Evolutionary conservation across 2,797 vertebrate species (phyloP).

Genomic region (Naso thynnoides): DNA sequence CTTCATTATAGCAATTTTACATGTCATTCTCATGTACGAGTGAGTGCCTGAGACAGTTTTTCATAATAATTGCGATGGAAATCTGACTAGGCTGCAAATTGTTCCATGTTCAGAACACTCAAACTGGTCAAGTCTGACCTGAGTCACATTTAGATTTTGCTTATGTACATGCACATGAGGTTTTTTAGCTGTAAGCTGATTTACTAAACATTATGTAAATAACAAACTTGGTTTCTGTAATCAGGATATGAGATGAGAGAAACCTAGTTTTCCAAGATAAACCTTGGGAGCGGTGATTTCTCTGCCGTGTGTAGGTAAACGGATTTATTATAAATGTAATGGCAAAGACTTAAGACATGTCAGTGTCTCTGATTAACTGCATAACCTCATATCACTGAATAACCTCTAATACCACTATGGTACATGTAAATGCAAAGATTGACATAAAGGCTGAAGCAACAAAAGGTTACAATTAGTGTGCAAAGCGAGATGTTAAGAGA

Average conservation of each 20-base stretch:
- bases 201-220: not conserved
- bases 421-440: not conserved
- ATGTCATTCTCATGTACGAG: not conserved
- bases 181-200: not conserved
- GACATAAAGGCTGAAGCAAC: not conserved
- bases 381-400: not conserved
- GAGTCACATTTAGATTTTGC: not conserved
- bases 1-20: not conserved
- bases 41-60: not conserved
- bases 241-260: not conserved
- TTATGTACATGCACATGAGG: not conserved
- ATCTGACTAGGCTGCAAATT: not conserved
- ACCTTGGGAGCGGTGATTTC: not conserved
- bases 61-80: not conserved
- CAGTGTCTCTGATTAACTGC: not conserved
- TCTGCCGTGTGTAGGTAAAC: not conserved
- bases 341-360: not conserved
- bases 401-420: not conserved
- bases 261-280: not conserved
- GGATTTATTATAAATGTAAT: not conserved
- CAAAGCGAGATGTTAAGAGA: slow-evolving; percentile 10
- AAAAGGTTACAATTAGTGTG: not conserved
- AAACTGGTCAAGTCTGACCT: not conserved
- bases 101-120: not conserved
- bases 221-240: not conserved